Base-by-base conservation (phyloP, 2,113 vertebrate genomes). In the Fregetta grallaria region DNA sequence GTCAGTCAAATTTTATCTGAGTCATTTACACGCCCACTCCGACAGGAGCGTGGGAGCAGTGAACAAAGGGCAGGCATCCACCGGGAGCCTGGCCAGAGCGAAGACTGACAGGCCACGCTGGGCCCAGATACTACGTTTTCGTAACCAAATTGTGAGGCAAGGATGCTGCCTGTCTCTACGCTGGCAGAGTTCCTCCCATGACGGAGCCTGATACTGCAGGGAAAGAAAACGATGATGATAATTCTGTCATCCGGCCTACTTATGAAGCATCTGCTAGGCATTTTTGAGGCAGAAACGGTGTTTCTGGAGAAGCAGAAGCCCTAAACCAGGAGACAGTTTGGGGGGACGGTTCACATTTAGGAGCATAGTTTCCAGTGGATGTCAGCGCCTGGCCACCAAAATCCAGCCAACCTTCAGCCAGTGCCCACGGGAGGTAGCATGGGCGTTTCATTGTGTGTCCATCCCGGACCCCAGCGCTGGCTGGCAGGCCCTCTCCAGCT, bases 1-100 rank as follows among this genome's bases (percentile, higher is more conserved):
- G 85, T 82, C 87, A 94, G 88, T 92, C 92, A 88, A 90, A 95
- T 96, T 88, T 83, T 83, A 55, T 92, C 90, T 83, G 90, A 92
- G 90, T 73, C 88, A 93, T 82, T 96, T 73, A 45, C 56, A 88
- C 78, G 0, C 86, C 92, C 87, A 91, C 93, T 81, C 91, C 4
- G 5, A 34, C 76, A 36, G 78, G 67, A 78, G 78, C 42, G 45
- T 93, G 94, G 88, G 96, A 94, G 94, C 71, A 71, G 79, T 0
- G 29, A 94, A 67, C 79, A 71, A 66, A 92, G 79, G 95, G 82
- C 86, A 90, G 32, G 55, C 71, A 76, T 59, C 45, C 94, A 79
- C 50, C 0, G 4, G 94, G 88, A 96, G n/a, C 3, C 1, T 1
- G 3, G 74, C 88, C 90, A 96, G 55, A 71, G 50, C 0, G 5